phyloP scores from a whole-genome alignment of 2,113 vertebrate species.

The Myiopsitta monachus region DNA sequence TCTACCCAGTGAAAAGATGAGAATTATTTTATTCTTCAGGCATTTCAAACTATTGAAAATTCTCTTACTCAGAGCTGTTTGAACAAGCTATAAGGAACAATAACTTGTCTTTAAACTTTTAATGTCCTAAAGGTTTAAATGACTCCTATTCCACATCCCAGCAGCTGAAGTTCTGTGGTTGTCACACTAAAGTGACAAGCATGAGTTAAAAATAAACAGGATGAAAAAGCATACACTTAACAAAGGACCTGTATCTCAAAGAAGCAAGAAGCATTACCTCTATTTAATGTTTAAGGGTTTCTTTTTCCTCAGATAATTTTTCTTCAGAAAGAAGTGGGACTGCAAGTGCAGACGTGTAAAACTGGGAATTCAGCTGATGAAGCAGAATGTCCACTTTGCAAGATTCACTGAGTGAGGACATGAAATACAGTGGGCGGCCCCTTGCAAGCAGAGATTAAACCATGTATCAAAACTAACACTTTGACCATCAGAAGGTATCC shows the following conservation, averaged over 20 bases:
- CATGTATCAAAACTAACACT: slow-evolving; percentile 48
- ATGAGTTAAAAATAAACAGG: background rate
- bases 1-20: background rate
- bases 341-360: background rate
- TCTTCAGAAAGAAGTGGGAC: background rate
- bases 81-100: background rate
- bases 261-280: background rate
- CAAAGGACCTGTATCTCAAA: background rate
- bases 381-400: background rate
- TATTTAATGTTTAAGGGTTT: background rate
- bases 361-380: slow-evolving; percentile 29
- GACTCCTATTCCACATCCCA: background rate
- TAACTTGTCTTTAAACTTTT: background rate
- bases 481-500: background rate
- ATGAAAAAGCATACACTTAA: background rate
- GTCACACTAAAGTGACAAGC: background rate
- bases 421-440: background rate
- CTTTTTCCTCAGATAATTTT: background rate
- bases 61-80: background rate
- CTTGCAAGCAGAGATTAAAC: slow-evolving; percentile 6
- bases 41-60: background rate
- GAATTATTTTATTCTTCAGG: background rate
- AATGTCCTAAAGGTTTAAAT: background rate
- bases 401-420: slow-evolving; percentile 16
- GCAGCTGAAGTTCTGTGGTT: background rate